Conservation (phyloP, 2,797 vertebrate genomes). For the Neolamprologus multifasciatus region DNA sequence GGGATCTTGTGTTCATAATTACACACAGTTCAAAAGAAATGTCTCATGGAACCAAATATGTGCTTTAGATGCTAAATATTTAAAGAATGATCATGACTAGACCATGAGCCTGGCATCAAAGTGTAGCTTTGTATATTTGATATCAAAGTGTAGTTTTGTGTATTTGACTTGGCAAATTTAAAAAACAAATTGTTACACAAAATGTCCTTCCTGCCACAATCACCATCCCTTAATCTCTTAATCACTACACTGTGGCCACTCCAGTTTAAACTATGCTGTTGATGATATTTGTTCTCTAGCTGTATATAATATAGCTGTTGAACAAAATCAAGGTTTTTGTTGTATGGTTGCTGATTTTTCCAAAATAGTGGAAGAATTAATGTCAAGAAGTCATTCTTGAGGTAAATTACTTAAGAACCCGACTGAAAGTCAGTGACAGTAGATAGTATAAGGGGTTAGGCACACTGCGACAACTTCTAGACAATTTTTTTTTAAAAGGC, state of each 20-base stretch:
- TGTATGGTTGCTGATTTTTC: background rate
- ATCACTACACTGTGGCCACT: background rate
- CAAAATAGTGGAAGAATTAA: background rate
- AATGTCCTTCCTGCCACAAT: background rate
- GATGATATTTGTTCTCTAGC: background rate
- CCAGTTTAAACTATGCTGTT: background rate
- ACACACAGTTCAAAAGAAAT: background rate
- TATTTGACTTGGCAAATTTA: background rate
- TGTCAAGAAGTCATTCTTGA: background rate
- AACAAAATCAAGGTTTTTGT: background rate
- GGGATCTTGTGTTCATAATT: background rate
- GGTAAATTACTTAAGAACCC: background rate
- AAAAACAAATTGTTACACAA: background rate
- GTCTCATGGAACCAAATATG: background rate
- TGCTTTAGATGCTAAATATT: background rate
- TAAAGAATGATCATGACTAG: background rate
- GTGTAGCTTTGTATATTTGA: background rate
- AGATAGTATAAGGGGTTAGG: background rate
- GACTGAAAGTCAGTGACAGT: background rate
- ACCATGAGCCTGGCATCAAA: background rate
- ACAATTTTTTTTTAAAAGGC: background rate
- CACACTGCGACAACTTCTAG: background rate
- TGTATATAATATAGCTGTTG: background rate
- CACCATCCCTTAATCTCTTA: background rate
- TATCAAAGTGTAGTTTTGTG: background rate